Percentiles rank a stretch among this genome's conserved stretches.
Evolutionary conservation across 2,113 vertebrate genomes (phyloP).

Genomic region (Tragulus kanchil): DNA sequence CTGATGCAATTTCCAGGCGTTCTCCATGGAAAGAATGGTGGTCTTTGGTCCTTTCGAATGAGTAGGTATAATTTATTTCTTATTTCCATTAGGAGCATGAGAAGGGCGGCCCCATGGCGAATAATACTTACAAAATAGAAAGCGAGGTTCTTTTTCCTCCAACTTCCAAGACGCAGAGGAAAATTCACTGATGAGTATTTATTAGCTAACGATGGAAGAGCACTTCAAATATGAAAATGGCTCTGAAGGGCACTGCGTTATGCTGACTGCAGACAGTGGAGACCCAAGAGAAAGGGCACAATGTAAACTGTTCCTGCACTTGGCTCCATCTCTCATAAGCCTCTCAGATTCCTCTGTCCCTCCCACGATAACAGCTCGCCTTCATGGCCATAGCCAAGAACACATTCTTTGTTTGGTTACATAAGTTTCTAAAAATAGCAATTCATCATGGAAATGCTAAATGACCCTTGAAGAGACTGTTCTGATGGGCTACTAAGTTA

Average conservation of each 20-base stretch:
- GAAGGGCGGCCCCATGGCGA: background rate
- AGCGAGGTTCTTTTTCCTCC: slow-evolving; percentile 42
- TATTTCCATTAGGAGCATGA: slow-evolving; percentile 41
- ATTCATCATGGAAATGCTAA: slow-evolving; percentile 72
- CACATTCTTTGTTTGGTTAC: slow-evolving; percentile 75
- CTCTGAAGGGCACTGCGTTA: slow-evolving; percentile 38
- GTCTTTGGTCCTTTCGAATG: slow-evolving; percentile 11
- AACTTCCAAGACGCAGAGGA: slow-evolving; percentile 60
- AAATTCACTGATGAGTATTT: slow-evolving; percentile 68
- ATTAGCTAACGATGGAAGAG: slow-evolving; percentile 66
- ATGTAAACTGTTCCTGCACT: slow-evolving; percentile 19
- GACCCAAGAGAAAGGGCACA: background rate
- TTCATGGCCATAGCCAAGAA: slow-evolving; percentile 67
- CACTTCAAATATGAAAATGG: slow-evolving; percentile 71
- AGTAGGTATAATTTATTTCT: slow-evolving; percentile 42
- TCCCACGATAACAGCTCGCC: slow-evolving; percentile 63
- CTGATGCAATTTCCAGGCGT: background rate
- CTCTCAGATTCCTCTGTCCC: slow-evolving; percentile 70
- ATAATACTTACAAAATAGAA: slow-evolving; percentile 32
- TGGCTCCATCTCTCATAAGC: slow-evolving; percentile 8
- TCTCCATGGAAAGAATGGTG: background rate
- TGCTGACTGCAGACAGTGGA: slow-evolving; percentile 57
- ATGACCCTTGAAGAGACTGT: slow-evolving; percentile 66
- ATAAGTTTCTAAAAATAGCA: slow-evolving; percentile 78
- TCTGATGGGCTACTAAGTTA: slow-evolving; percentile 64